These are phyloP conservation scores for Mustelus asterias DNA, from an alignment of 2,113 vertebrate species.

Conservation along the genomic window DNA sequence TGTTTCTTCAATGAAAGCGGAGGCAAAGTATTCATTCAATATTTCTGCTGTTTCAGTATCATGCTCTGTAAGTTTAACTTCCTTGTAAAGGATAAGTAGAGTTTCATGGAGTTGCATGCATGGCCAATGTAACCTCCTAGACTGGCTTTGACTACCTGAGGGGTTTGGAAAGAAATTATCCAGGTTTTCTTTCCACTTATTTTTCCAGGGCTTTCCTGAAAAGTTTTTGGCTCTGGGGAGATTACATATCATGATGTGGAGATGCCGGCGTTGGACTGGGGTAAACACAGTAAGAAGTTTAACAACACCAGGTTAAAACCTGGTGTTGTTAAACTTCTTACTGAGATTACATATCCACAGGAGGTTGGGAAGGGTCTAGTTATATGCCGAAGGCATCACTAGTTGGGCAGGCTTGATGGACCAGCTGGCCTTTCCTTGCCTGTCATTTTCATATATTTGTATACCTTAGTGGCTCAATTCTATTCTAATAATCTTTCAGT, in stretches of 20 bases:
- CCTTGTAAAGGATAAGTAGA: neutral
- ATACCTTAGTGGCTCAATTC: neutral
- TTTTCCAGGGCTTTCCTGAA: neutral
- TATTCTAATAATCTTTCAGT: neutral
- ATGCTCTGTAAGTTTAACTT: neutral
- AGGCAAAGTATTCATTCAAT: neutral
- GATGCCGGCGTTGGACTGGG: too few species aligned
- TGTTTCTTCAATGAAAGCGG: neutral
- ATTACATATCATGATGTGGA: too few species aligned
- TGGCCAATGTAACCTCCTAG: neutral
- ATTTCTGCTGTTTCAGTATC: neutral
- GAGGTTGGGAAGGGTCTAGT: neutral
- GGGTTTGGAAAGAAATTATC: neutral
- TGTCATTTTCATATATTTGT: neutral
- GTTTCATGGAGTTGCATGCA: neutral
- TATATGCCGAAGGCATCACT: neutral
- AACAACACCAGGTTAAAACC: too few species aligned
- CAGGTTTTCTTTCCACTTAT: neutral
- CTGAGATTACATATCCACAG: neutral
- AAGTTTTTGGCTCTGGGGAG: neutral
- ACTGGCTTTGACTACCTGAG: neutral
- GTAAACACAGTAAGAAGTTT: too few species aligned
- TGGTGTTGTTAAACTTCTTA: too few species aligned
- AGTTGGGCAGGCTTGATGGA: neutral
- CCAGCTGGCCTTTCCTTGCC: neutral